Percentiles rank a stretch among this genome's conserved stretches.
Conservation (phyloP, 37 sponge, comb jelly and placozoan genomes). For the Chondrilla cf. caribensis region DNA sequence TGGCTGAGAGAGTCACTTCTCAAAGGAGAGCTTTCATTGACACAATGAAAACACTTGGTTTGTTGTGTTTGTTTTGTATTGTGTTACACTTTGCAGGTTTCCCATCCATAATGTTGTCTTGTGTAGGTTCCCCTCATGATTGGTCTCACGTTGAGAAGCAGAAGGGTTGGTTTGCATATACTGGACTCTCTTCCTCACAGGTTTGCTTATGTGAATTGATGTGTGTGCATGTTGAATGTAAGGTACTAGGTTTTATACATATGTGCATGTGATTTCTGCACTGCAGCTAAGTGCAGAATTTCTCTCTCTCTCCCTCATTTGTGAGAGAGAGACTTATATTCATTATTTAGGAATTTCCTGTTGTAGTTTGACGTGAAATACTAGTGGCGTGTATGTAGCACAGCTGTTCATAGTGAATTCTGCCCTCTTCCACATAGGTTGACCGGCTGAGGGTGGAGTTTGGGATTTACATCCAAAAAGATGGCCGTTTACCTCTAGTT, state of each 20-base stretch:
- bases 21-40: conserved; percentile 43
- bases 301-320: too few species aligned
- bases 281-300: too few species aligned
- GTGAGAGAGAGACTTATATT: too few species aligned
- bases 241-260: too few species aligned
- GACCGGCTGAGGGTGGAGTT: conserved; percentile 1
- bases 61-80: background rate
- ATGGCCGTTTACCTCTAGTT: conserved; percentile 27
- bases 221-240: background rate
- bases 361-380: too few species aligned
- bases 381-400: too few species aligned
- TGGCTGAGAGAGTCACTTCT: conserved; percentile 54
- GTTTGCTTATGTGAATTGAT: background rate
- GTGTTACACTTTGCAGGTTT: background rate
- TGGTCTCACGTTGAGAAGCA: conserved; percentile 32
- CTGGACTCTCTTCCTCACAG: conserved; percentile 24
- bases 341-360: too few species aligned
- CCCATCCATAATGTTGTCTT: too few species aligned
- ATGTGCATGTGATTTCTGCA: too few species aligned
- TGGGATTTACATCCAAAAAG: conserved; percentile 29
- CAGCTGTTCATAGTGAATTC: too few species aligned
- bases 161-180: conserved; percentile 29
- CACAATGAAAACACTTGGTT: conserved; percentile 26
- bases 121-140: conserved; percentile 7
- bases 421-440: background rate